Conservation (phyloP, 2,888 invertebrate species). For the Cataglyphis altisquamis region DNA sequence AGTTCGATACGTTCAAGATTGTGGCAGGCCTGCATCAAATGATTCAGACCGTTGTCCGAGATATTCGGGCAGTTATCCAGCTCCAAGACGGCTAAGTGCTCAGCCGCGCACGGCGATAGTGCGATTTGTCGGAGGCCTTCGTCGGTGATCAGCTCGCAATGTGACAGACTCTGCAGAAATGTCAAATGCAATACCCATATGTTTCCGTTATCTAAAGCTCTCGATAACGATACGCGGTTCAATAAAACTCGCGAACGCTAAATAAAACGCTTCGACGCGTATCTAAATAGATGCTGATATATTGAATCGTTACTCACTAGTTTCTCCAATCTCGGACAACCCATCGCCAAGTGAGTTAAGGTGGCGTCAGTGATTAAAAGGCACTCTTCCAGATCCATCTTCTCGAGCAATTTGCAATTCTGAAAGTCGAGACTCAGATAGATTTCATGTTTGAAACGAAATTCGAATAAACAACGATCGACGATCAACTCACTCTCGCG, state of each 20-base stretch:
- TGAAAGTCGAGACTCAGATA: slow-evolving; percentile 85
- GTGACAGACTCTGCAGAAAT: slow-evolving; percentile 94
- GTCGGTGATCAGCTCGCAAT: slow-evolving; percentile 99
- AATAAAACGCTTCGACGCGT: slow-evolving; percentile 2
- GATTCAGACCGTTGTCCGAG: slow-evolving; percentile 98
- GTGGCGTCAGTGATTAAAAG: slow-evolving; percentile 98
- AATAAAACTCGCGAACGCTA: not conserved
- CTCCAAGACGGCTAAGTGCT: slow-evolving; percentile 97
- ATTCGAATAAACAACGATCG: slow-evolving; percentile 19
- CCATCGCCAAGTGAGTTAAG: slow-evolving; percentile 96
- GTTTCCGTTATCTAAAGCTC: not conserved
- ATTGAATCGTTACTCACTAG: slow-evolving; percentile 89
- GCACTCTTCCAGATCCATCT: slow-evolving; percentile 99
- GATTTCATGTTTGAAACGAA: slow-evolving; percentile 24
- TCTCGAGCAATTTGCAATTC: slow-evolving; percentile 97
- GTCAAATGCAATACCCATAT: not conserved
- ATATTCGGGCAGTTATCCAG: slow-evolving; percentile 99
- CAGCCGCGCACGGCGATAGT: slow-evolving; percentile 96
- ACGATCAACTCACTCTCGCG: slow-evolving; percentile 90
- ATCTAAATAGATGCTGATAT: not conserved
- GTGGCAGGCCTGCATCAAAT: slow-evolving; percentile 95
- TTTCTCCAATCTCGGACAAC: slow-evolving; percentile 98
- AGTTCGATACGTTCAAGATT: slow-evolving; percentile 98
- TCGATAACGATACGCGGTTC: not conserved
- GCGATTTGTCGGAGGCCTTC: slow-evolving; percentile 98